These are phyloP conservation scores for Odontomyia ornata DNA, from an alignment of 2,888 invertebrate genomes.

Conservation along the genomic window DNA sequence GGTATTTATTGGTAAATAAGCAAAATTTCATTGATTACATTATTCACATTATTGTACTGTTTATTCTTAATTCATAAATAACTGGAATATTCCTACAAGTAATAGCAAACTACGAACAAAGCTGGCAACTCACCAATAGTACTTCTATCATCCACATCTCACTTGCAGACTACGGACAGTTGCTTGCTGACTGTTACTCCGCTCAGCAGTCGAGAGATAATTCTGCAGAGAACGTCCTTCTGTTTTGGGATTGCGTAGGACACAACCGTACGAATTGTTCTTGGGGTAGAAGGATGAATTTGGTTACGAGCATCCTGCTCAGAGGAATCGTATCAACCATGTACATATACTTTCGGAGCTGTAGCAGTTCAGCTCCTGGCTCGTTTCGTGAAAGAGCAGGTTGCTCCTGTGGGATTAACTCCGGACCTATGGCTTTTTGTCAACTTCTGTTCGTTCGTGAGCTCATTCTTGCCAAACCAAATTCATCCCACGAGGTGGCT, in stretches of 20 bases:
- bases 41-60: too few species aligned
- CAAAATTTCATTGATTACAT: too few species aligned
- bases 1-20: too few species aligned
- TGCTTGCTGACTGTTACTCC: not conserved
- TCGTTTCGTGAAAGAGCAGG: not conserved
- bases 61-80: too few species aligned
- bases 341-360: not conserved
- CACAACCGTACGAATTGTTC: not conserved
- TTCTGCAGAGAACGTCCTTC: not conserved
- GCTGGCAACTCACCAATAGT: not conserved
- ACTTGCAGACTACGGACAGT: not conserved
- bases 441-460: not conserved
- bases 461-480: not conserved
- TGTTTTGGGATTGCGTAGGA: constrained; percentile 8
- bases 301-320: constrained; percentile 9
- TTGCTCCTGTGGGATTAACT: not conserved
- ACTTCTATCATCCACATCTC: not conserved
- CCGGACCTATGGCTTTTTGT: not conserved
- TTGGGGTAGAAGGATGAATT: not conserved
- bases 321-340: not conserved
- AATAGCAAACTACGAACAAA: not conserved
- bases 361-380: not conserved
- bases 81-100: too few species aligned
- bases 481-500: not conserved
- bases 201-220: not conserved